Conservation (phyloP, 2,888 invertebrate genomes). For the Minunthozetes semirufus region DNA sequence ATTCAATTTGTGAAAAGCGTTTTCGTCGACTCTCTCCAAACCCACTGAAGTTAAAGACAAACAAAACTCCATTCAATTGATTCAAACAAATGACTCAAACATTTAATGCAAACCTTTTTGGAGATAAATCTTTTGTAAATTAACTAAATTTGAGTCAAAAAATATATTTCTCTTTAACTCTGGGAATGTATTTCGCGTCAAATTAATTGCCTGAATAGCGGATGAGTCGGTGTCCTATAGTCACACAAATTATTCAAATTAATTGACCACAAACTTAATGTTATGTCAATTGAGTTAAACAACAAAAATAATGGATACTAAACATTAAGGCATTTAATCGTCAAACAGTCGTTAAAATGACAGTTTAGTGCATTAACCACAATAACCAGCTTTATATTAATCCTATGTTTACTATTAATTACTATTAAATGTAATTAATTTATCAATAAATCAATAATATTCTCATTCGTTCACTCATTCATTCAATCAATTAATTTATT, state of each 20-base stretch:
- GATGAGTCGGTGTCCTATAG: neutral
- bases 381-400: no score
- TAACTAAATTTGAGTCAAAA: slow-evolving; percentile 24
- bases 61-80: neutral
- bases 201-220: slow-evolving; percentile 31
- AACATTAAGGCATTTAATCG: no score
- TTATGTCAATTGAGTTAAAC: no score
- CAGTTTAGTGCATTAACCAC: no score
- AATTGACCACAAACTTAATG: no score
- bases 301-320: no score
- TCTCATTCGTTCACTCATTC: no score
- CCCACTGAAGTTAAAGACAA: neutral
- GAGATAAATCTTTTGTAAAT: slow-evolving; percentile 31
- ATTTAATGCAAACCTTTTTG: slow-evolving; percentile 14
- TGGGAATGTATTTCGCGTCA: slow-evolving; percentile 26
- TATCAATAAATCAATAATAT: no score
- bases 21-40: slow-evolving; percentile 31
- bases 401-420: no score
- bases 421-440: no score
- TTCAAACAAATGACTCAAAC: neutral
- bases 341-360: no score
- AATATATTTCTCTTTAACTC: slow-evolving; percentile 32
- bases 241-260: neutral
- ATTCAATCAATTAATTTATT: no score
- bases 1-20: slow-evolving; percentile 18